A percentile compares a stretch with the other conserved stretches of the same genome.
phyloP scores from a whole-genome alignment of 2,797 vertebrate species.

The Nasua narica region DNA sequence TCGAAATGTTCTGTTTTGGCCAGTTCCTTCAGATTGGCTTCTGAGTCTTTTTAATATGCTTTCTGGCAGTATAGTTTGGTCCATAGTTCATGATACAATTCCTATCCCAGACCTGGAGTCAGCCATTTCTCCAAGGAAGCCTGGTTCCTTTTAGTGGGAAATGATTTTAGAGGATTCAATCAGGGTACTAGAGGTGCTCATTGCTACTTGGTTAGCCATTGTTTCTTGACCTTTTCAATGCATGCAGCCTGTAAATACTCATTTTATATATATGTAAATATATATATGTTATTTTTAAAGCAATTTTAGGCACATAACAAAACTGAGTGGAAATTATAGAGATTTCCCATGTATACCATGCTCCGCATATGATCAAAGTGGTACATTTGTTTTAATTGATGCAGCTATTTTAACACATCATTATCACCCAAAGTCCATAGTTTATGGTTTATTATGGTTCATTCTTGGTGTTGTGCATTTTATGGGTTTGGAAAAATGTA shows the following conservation, averaged over 20 bases:
- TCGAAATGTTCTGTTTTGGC: neutral
- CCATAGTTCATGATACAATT: neutral
- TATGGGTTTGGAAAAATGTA: neutral
- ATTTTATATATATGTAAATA: neutral
- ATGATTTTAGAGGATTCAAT: neutral
- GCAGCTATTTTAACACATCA: neutral
- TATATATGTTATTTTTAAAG: neutral
- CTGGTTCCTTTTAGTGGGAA: neutral
- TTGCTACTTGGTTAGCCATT: neutral
- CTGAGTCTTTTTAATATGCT: neutral
- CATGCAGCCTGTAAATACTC: neutral
- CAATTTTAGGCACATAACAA: neutral
- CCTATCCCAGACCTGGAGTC: neutral
- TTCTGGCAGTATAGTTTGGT: neutral
- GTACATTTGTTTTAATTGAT: neutral
- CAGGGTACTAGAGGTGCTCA: neutral
- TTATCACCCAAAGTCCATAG: neutral
- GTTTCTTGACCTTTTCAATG: neutral
- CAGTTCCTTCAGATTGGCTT: neutral
- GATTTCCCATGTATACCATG: neutral
- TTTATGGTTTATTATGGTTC: neutral
- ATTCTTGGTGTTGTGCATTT: neutral
- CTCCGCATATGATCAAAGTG: neutral
- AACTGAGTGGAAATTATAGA: neutral
- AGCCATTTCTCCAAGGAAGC: neutral